phyloP scores from a whole-genome alignment of 2,888 invertebrate genomes.

The Dicyrtomina minuta region DNA sequence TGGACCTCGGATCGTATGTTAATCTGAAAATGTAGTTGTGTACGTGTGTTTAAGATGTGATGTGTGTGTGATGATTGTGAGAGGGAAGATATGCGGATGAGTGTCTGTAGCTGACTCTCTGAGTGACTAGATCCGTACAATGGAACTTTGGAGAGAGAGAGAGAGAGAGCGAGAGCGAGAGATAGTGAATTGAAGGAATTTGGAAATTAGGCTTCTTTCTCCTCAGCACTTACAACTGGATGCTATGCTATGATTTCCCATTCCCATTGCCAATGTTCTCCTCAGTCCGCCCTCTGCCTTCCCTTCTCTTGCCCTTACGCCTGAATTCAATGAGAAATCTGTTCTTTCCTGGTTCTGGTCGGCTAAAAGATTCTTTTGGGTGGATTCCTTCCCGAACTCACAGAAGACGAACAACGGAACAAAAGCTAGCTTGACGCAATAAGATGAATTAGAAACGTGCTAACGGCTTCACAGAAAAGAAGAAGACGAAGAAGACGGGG shows the following conservation, averaged over 20 bases:
- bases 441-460: slow-evolving; percentile 29
- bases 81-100: background rate
- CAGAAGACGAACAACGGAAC: background rate
- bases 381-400: too few species aligned
- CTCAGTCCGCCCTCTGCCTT: background rate
- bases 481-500: too few species aligned
- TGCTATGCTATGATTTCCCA: background rate
- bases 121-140: background rate
- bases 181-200: slow-evolving; percentile 29
- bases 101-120: background rate
- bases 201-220: slow-evolving; percentile 26
- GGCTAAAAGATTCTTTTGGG: too few species aligned
- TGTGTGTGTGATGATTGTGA: background rate
- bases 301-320: background rate
- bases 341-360: background rate
- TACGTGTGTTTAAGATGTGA: background rate
- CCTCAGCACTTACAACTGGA: slow-evolving; percentile 27
- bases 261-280: background rate
- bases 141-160: slow-evolving; percentile 1
- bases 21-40: too few species aligned
- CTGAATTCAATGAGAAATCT: background rate
- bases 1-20: too few species aligned
- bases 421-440: slow-evolving; percentile 14
- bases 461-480: background rate
- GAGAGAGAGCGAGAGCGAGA: too few species aligned